Evolutionary conservation across 2,797 vertebrate species (phyloP), one percentile per base, ranked within the genome.

Genomic region (Centropyge bicolor): DNA sequence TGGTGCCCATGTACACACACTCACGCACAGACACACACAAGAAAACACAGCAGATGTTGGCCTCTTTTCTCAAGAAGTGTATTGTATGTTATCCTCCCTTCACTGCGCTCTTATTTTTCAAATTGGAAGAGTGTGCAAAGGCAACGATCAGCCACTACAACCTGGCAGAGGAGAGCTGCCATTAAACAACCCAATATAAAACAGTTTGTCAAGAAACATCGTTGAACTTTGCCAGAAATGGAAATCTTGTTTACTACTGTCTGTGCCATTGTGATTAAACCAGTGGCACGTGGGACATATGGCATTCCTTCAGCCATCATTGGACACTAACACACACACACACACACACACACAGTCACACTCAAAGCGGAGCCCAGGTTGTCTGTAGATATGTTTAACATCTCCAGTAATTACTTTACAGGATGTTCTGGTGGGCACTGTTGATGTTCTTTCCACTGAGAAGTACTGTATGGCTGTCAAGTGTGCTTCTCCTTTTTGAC

Each of bases 381-480:
- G 81, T 88, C 82, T 84, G 87, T 89, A 89, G 91, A 92, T 89
- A 84, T 89, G 81, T 91, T 86, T 81, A 89, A 87, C 83, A 77
- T 87, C 82, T 88, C 81, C 87, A 88, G 88, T 93, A 84, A 92
- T 91, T 84, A 87, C 88, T 90, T 86, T 90, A 48, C 86, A 91
- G 82, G 89, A 92, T 92, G 89, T 92, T 80, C 64, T 80, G 72
- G 80, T 82, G 86, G 81, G 70, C 78, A 83, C 43, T 36, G 62
- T 78, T 74, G 82, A 89, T 83, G 70, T 38, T 68, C 70, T 76
- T 86, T 70, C 83, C 86, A 78, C 74, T 87, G 83, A 83, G 86
- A 90, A 93, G 83, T 76, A 75, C 86, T 68, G 84, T 84, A 74
- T 86, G 88, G 86, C 82, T 76, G 80, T 86, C 85, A 88, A 83